These are phyloP conservation scores for Petrophora chlorosata DNA, from an alignment of 2,888 invertebrate species.

Conservation along the genomic window DNA sequence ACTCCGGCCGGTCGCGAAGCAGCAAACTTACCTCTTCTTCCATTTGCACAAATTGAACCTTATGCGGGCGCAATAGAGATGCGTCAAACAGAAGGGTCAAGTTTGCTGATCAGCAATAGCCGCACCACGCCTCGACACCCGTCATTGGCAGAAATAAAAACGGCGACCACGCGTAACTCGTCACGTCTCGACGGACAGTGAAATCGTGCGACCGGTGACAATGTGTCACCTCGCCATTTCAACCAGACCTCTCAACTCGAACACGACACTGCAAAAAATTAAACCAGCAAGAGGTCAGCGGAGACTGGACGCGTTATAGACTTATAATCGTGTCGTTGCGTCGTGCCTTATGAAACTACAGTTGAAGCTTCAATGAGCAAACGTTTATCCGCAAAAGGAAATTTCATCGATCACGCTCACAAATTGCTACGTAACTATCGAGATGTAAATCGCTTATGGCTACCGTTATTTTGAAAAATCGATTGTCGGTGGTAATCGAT, in stretches of 20 bases:
- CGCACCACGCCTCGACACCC: conserved; percentile 81
- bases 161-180: conserved; percentile 82
- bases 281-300: conserved; percentile 45
- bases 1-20: conserved; percentile 64
- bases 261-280: conserved; percentile 33
- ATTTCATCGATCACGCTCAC: conserved; percentile 80
- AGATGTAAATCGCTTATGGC: conserved; percentile 77
- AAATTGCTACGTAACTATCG: conserved; percentile 77
- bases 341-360: conserved; percentile 81
- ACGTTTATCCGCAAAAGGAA: conserved; percentile 76
- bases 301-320: conserved; percentile 57
- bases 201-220: conserved; percentile 81
- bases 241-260: conserved; percentile 31
- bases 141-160: conserved; percentile 84
- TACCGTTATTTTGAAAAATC: conserved; percentile 82
- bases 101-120: conserved; percentile 60
- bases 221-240: conserved; percentile 63
- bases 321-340: conserved; percentile 60
- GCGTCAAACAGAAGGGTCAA: conserved; percentile 41
- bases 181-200: conserved; percentile 80
- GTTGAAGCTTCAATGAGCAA: conserved; percentile 78
- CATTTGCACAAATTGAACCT: conserved; percentile 51
- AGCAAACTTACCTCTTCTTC: conserved; percentile 48
- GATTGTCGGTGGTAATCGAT: conserved; percentile 75
- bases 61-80: conserved; percentile 54